Base-by-base conservation (phyloP, 2,797 vertebrate genomes). In the Anomalospiza imberbis region DNA sequence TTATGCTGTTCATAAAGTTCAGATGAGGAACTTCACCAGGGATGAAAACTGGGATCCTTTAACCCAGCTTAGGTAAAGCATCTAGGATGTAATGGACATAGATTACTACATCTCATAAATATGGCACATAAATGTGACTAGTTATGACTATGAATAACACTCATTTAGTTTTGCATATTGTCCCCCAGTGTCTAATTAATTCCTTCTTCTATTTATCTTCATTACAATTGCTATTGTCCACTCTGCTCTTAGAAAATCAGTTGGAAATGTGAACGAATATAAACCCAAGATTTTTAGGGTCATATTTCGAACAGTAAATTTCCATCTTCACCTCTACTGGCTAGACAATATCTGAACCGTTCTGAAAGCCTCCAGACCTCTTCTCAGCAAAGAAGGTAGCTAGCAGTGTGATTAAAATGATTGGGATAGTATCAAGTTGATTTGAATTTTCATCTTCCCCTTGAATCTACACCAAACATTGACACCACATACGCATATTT, bases 191-290 rank as follows among this genome's bases (percentile, higher is more conserved):
- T 81, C 83, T 95, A 97, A 96, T 95, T 95, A 96, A 96, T 97
- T 96, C 88, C 89, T 89, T 61, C 66, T 85, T 96, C 93, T 86
- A 85, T 95, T 97, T 51, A 80, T 96, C 95, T 97, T 97, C 91
- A 95, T 95, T 95, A 91, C 55, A 45, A 60, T 72, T 93, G 66
- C 38, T 93, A 78, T 77, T 9, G 68, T 96, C 95, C 75, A 92
- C 79, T 93, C 92, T 96, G 83, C 81, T 75, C 53, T 94, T 94
- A 94, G 83, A 91, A 97, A 97, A 95, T 80, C 83, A 79, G 53
- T 78, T 93, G 80, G 55, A 96, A 96, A 94, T 53, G 24, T 47
- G 88, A 95, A 53, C 4, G 75, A 85, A 60, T 44, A 36, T 9
- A 51, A 75, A 32, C 4, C 8, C 2, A 32, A 38, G 42, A 85